phyloP scores from a whole-genome alignment of 1,140 invertebrate species.

The Brachionus manjavacas region DNA sequence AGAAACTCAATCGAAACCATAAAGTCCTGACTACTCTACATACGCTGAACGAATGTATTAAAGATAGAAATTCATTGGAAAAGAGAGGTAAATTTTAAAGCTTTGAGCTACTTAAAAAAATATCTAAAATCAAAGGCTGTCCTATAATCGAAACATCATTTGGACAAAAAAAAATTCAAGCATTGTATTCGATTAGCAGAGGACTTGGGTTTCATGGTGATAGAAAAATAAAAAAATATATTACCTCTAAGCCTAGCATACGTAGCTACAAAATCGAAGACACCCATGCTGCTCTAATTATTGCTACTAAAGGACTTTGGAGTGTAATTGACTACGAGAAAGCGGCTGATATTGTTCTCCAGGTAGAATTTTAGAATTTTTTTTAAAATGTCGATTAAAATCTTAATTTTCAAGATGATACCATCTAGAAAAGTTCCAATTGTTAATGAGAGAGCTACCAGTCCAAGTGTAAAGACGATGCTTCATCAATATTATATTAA shows the following conservation, averaged over 20 bases:
- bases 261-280: constrained; percentile 13
- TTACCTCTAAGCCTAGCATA: neutral
- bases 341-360: constrained; percentile 31
- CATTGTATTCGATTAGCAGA: constrained; percentile 28
- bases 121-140: neutral
- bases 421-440: constrained; percentile 13
- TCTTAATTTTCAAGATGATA: neutral
- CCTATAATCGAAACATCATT: neutral
- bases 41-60: neutral
- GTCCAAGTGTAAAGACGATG: constrained; percentile 38
- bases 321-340: constrained; percentile 10
- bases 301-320: constrained; percentile 37
- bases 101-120: too few species aligned
- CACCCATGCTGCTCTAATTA: neutral
- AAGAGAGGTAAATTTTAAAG: neutral
- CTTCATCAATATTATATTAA: constrained; percentile 26
- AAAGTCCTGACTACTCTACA: constrained; percentile 11
- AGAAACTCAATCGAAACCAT: neutral
- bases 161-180: constrained; percentile 3
- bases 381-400: neutral
- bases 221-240: constrained; percentile 14
- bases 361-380: neutral
- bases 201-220: constrained; percentile 41
- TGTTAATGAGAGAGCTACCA: neutral
- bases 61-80: neutral